phyloP scores from a whole-genome alignment of 2,113 vertebrate species.

The Xenopus tropicalis region UCB_Xtro_10.0 CM004444.2:170273501-170274000 shows the following conservation, averaged over 20 bases:
- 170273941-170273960: background rate
- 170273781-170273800: conserved; percentile 33
- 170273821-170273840: conserved; percentile 35
- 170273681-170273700: background rate
- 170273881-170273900: background rate
- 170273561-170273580: too few species aligned
- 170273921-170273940: background rate
- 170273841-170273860: conserved; percentile 21
- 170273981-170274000: background rate
- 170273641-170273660: too few species aligned
- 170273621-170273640: too few species aligned
- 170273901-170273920: background rate
- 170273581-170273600: too few species aligned
- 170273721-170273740: conserved; percentile 3
- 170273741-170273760: conserved; percentile 27
- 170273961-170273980: background rate
- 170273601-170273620: too few species aligned
- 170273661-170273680: background rate
- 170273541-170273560: too few species aligned
- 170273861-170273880: conserved; percentile 21
- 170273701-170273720: background rate
- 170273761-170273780: conserved; percentile 28
- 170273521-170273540: too few species aligned
- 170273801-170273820: background rate
- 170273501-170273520: too few species aligned